Evolutionary conservation across 2,113 vertebrate species (phyloP).

Genomic region (Psammodynastes pulverulentus): DNA sequence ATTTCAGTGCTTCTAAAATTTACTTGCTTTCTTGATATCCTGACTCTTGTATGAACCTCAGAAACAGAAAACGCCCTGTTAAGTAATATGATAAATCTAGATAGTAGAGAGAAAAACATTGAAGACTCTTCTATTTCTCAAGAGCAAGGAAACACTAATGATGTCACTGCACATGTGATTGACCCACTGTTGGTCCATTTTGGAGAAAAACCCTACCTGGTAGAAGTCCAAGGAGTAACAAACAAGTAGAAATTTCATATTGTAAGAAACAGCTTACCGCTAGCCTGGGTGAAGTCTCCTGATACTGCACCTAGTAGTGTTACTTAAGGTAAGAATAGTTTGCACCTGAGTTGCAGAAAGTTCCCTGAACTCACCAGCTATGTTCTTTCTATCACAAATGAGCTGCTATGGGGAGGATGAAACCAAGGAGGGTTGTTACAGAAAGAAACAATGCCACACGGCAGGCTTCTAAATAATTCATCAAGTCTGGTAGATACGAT

Average conservation of each 20-base stretch:
- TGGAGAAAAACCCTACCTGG: not conserved
- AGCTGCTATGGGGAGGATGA: not conserved
- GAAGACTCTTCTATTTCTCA: not conserved
- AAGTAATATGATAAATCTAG: not conserved
- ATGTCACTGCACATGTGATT: not conserved
- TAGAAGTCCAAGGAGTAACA: not conserved
- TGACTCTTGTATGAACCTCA: not conserved
- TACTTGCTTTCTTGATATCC: not conserved
- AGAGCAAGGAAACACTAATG: not conserved
- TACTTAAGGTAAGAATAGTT: not conserved
- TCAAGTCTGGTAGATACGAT: slow-evolving; percentile 63
- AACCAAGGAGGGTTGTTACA: slow-evolving; percentile 17
- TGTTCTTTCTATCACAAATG: not conserved
- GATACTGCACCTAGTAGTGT: not conserved
- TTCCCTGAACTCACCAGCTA: not conserved
- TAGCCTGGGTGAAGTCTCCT: not conserved
- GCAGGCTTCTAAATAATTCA: slow-evolving; percentile 66
- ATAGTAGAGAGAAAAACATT: not conserved
- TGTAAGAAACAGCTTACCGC: not conserved
- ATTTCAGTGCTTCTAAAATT: not conserved
- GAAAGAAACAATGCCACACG: slow-evolving; percentile 62
- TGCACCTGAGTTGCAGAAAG: not conserved
- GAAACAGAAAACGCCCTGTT: not conserved
- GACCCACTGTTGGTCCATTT: not conserved
- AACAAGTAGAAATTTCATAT: not conserved